A percentile compares a stretch with the other conserved stretches of the same genome.
Conservation (phyloP, 2,888 invertebrate species). For the Reticulitermes lucifugus region DNA sequence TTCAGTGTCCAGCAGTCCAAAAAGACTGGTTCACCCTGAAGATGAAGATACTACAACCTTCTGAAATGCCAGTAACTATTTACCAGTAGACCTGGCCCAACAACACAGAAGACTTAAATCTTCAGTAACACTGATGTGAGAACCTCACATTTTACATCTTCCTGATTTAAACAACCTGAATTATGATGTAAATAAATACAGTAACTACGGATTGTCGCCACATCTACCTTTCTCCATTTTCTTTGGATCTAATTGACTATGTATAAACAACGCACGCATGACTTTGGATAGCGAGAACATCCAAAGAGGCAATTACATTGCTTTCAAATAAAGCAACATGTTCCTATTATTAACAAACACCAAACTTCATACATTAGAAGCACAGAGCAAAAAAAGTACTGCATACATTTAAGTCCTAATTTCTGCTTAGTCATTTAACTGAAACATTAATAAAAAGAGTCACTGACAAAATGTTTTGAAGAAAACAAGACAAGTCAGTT, state of each 20-base stretch:
- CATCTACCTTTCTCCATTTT: not conserved
- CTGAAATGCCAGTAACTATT: too few species aligned
- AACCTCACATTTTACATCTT: too few species aligned
- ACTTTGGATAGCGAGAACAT: not conserved
- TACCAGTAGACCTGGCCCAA: too few species aligned
- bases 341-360: not conserved
- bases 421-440: not conserved
- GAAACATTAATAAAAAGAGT: not conserved
- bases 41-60: too few species aligned
- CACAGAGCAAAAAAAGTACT: not conserved
- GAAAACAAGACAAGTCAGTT: not conserved
- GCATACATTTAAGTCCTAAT: not conserved
- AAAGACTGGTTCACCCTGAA: too few species aligned
- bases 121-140: too few species aligned
- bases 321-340: not conserved
- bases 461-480: not conserved
- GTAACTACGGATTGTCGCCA: not conserved
- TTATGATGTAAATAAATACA: not conserved
- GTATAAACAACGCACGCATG: not conserved
- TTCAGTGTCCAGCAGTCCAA: too few species aligned
- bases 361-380: not conserved
- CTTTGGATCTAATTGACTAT: slow-evolving; percentile 12
- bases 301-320: not conserved
- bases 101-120: too few species aligned
- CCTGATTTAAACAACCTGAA: too few species aligned